Conservation (phyloP, 2,113 vertebrate genomes). For the Craseonycteris thonglongyai region DNA sequence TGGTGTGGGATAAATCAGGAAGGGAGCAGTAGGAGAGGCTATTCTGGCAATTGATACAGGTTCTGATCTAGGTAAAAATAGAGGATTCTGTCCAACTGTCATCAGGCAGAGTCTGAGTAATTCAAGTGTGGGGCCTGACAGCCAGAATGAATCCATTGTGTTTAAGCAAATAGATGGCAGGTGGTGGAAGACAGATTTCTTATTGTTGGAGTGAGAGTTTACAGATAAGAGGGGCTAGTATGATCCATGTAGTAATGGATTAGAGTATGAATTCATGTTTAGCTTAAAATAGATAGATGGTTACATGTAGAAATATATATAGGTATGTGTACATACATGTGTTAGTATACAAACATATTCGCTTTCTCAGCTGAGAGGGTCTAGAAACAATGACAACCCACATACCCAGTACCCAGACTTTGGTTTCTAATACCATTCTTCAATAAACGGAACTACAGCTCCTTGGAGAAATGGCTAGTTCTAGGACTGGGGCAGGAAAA, state of each 20-base stretch:
- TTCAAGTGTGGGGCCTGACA: not conserved
- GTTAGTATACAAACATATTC: not conserved
- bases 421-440: not conserved
- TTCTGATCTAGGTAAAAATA: not conserved
- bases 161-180: not conserved
- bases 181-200: not conserved
- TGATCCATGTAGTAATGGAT: not conserved
- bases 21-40: not conserved
- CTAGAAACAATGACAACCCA: not conserved
- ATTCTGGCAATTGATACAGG: not conserved
- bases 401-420: not conserved
- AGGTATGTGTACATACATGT: not conserved
- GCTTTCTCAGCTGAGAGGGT: not conserved
- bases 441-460: not conserved
- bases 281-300: not conserved
- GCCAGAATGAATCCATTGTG: not conserved
- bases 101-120: constrained; percentile 10
- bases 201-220: not conserved
- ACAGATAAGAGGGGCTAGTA: not conserved
- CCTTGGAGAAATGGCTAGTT: not conserved
- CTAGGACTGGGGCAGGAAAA: not conserved
- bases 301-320: not conserved
- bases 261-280: not conserved
- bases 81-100: not conserved
- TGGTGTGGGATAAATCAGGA: not conserved